phyloP scores from a whole-genome alignment of 2,113 vertebrate species.

The Mobula hypostoma region DNA sequence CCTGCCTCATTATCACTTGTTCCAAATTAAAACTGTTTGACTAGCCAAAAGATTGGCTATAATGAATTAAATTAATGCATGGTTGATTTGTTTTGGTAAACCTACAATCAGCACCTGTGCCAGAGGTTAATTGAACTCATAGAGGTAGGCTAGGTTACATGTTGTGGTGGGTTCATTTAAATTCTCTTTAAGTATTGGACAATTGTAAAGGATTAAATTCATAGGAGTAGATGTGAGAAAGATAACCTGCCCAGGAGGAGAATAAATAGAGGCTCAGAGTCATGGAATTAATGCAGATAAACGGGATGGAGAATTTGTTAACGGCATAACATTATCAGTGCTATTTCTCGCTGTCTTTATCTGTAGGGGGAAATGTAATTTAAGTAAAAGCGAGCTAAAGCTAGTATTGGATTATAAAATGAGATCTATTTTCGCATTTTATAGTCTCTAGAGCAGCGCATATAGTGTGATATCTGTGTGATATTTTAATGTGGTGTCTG shows the following conservation, averaged over 20 bases:
- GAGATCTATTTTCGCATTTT: background rate
- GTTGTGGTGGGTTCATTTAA: background rate
- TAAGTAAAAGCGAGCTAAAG: background rate
- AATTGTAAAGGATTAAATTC: background rate
- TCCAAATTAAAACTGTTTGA: background rate
- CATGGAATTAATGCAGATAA: no score
- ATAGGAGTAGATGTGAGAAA: background rate
- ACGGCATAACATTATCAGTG: background rate
- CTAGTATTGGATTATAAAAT: background rate
- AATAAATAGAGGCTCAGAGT: background rate
- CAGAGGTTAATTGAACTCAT: background rate
- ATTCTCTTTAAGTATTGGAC: background rate
- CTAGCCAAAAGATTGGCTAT: background rate
- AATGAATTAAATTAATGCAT: background rate
- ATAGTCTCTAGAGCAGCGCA: no score
- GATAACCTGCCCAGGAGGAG: no score
- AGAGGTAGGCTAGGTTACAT: background rate
- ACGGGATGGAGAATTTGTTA: background rate
- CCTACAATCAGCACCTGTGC: background rate
- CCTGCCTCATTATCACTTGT: background rate
- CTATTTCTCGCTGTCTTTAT: background rate
- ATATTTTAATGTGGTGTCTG: background rate
- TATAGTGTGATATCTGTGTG: background rate
- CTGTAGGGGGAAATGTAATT: background rate
- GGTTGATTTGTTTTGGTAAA: background rate